Base-by-base conservation (phyloP, 2,797 vertebrate species). In the Podarcis siculus region DNA sequence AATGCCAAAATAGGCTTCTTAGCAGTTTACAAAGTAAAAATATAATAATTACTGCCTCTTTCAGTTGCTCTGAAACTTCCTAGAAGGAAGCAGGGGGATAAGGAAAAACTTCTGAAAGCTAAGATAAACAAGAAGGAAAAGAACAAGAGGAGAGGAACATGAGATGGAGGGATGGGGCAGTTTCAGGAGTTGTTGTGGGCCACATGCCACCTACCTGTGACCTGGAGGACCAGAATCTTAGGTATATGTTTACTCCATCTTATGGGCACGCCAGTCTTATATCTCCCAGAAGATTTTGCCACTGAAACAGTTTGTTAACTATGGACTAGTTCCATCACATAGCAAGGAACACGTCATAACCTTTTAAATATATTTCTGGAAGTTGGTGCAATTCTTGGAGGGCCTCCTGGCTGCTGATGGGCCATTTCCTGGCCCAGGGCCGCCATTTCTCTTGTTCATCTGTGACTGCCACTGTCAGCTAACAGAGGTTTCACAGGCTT, bases 381-480 rank as follows among this genome's bases (percentile, higher is more conserved):
- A n/a, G 76, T 49, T 55, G n/a, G 10, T 8, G 76, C 84, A 25
- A 2, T 1, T 82, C 75, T 85, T 86, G 27, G 21, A 73, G 35
- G 25, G 8, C 12, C 49, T 37, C 27, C 0, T 0, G 87, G 1
- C 32, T 0, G 71, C 86, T 84, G 90, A 78, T 92, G 67, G 37
- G 87, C 61, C 69, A 37, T 73, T 88, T 79, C 61, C 84, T 91
- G 91, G 90, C 89, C 82, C 81, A 42, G 86, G 89, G 86, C 92
- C 92, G 92, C 87, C 25, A n/a, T 88, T 78, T 90, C 80, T 30
- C 82, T 90, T 75, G 4, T 75, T 93, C 85, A 17, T 90, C 90
- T 90, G 77, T 90, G 90, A 92, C 86, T 15, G 0, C 39, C 0
- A 0, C 15, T 87, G 92, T 92, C 88, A 89, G 88, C 61, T 86